These are phyloP conservation scores for Plodia interpunctella DNA, from an alignment of 1,140 invertebrate species.

Conservation along the genomic window DNA sequence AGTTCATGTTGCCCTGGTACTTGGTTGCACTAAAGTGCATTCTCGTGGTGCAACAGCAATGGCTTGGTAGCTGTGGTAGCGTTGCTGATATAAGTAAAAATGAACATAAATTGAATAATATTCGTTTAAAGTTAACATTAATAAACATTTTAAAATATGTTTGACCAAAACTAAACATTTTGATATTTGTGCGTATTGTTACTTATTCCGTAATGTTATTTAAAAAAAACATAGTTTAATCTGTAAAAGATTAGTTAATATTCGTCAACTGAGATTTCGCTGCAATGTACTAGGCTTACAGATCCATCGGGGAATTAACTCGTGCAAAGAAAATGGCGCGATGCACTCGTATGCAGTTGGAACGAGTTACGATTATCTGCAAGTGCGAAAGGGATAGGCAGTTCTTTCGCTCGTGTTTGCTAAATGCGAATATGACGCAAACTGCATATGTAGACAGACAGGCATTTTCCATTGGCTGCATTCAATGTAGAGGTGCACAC, in stretches of 20 bases:
- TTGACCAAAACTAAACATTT: too few relatives aligned
- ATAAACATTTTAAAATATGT: too few relatives aligned
- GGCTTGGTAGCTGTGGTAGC: too few relatives aligned
- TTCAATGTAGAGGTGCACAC: neutral
- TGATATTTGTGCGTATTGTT: too few relatives aligned
- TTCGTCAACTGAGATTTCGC: conserved; percentile 42
- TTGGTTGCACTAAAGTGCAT: conserved; percentile 54
- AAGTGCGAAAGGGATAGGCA: conserved; percentile 44
- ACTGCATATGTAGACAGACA: conserved; percentile 37
- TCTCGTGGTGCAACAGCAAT: conserved; percentile 17
- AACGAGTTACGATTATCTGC: conserved; percentile 28
- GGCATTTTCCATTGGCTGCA: conserved; percentile 36
- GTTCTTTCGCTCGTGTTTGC: conserved; percentile 34
- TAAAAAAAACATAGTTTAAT: too few relatives aligned
- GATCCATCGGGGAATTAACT: conserved; percentile 40
- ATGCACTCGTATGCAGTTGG: conserved; percentile 54
- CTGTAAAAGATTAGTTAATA: conserved; percentile 9
- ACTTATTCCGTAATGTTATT: too few relatives aligned
- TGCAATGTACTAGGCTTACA: conserved; percentile 51
- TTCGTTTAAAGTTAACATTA: too few relatives aligned
- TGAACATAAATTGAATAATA: too few relatives aligned
- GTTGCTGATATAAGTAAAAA: too few relatives aligned
- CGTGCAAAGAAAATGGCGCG: conserved; percentile 43
- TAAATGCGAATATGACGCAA: conserved; percentile 27
- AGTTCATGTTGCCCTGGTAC: conserved; percentile 49